Evolutionary conservation across 2,113 vertebrate genomes (phyloP).

Genomic region (Copsychus sechellarum): DNA sequence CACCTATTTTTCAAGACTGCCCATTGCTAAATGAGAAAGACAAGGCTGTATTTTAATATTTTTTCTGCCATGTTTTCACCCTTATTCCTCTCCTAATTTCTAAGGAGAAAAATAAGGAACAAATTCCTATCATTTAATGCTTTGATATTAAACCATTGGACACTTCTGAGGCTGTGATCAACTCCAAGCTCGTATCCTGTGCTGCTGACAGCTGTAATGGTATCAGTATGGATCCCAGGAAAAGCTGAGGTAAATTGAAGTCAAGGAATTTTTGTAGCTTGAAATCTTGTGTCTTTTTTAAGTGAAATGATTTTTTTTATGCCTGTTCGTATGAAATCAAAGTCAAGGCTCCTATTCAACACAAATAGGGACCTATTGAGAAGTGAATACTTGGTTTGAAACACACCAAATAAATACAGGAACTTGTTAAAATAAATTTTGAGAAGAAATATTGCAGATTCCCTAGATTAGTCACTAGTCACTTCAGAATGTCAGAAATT

Average conservation of each 20-base stretch:
- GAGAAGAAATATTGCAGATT: background rate
- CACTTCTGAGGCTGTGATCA: background rate
- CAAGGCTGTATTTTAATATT: background rate
- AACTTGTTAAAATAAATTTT: background rate
- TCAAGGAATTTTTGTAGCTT: background rate
- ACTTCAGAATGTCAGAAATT: background rate
- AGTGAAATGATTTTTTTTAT: background rate
- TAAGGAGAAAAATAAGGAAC: background rate
- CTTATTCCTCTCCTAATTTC: background rate
- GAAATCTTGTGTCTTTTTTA: background rate
- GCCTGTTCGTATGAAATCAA: background rate
- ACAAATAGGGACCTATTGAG: background rate
- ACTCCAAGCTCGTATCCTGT: background rate
- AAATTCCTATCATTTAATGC: background rate
- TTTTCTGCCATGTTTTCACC: background rate
- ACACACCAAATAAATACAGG: background rate
- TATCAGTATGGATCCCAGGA: background rate
- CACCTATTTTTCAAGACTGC: background rate
- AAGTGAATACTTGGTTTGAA: background rate
- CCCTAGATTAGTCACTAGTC: background rate
- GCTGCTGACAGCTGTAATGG: background rate
- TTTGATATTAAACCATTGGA: background rate
- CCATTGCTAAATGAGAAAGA: background rate
- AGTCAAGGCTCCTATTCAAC: background rate
- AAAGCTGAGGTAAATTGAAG: background rate